A percentile compares a stretch with the other conserved stretches of the same genome.
phyloP scores from a whole-genome alignment of 2,797 vertebrate species.

The Gadopsis marmoratus region DNA sequence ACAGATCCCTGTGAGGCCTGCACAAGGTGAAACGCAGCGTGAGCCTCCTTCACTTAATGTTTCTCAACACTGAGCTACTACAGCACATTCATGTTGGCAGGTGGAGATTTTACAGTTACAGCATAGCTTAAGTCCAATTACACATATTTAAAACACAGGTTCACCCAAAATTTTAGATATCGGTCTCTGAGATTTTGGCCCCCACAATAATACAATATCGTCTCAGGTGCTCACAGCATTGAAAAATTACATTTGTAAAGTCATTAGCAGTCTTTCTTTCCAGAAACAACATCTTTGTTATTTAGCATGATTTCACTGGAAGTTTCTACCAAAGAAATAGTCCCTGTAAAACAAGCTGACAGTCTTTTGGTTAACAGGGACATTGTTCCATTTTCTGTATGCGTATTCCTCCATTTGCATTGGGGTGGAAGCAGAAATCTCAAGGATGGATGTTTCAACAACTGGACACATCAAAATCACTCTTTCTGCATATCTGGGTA shows the following conservation, averaged over 20 bases:
- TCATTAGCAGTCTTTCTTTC: background rate
- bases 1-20: background rate
- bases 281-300: background rate
- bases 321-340: background rate
- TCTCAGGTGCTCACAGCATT: background rate
- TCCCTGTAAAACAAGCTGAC: background rate
- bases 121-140: background rate
- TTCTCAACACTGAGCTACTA: constrained; percentile 1
- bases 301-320: background rate
- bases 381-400: background rate
- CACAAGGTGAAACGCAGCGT: background rate
- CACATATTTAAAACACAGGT: background rate
- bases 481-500: background rate
- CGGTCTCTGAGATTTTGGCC: background rate
- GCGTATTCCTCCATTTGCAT: background rate
- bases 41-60: background rate
- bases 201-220: background rate
- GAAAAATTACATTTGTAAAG: background rate
- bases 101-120: constrained; percentile 17
- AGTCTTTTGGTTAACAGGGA: background rate
- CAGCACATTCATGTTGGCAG: constrained; percentile 3
- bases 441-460: background rate
- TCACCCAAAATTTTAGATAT: background rate
- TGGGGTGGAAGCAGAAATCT: background rate
- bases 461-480: background rate